Base-by-base conservation (phyloP, 2,888 invertebrate species). In the Prenolepis imparis region DNA sequence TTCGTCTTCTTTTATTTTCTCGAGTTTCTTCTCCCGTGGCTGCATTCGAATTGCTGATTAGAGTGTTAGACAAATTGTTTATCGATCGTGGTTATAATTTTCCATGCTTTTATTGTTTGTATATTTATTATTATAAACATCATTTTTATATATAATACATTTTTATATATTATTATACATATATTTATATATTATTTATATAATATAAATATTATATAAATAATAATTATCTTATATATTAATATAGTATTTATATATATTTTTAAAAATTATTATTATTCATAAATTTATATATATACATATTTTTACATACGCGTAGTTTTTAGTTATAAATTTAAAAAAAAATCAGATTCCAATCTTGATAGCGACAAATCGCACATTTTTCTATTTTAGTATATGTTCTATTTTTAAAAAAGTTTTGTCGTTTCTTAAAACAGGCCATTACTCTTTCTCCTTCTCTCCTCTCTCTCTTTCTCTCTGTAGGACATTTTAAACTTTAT, bases 1-100 rank as follows among this genome's bases (percentile, higher is more conserved):
- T 24, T 68, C 52, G n/a, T 15, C 21, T 55, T 63, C 52, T 80
- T 67, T 81, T 80, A 74, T 75, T 36, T 36, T 66, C 61, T 82
- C 75, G 66, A 80, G 32, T 82, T 81, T 59, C 74, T 48, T 32
- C 72, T 66, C 67, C n/a, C 73, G 21, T 6, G 52, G 4, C 63
- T 55, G 28, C 32, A n/a, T 75, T 75, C 64, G 52, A 28, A 15
- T 63, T 48, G 39, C 39, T 39, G 59, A 21, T 57, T 67, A 39
- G 36, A 63, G n/a, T 15, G 32, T 28, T 32, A 24, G 24, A 8
- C 12, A 21, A 70, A 72, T 72, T 70, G 44, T 78, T 28, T 70
- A 59, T 78, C 57, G 59, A 57, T 48, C n/a, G 32, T 11, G 12
- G 28, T 32, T n/a, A 4, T 15, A n/a, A 32, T 55, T 64, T 66